Evolutionary conservation across 2,797 vertebrate genomes (phyloP), one percentile per base, ranked within the genome.

Genomic region (Sebastes steindachneri): DNA sequence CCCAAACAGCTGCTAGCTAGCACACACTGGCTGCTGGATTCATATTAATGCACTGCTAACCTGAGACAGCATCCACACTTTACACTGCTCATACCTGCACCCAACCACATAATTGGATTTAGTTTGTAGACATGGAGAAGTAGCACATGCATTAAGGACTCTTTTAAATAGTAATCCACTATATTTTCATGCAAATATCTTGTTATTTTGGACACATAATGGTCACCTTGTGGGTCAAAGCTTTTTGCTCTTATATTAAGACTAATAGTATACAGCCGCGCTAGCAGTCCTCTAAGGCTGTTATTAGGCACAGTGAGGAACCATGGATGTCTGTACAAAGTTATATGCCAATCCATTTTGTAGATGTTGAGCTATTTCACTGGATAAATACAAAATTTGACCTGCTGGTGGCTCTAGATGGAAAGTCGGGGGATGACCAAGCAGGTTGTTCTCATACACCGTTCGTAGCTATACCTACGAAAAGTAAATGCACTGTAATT

Each of bases 11-110:
- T 83, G 92, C 88, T 86, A 28, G 84, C 77, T 26, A 86, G 70
- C 72, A 77, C 70, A 89, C 88, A 73, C 77, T 79, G 73, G 89
- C 53, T 21, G 37, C 54, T 71, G 93, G 72, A 92, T 90, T 74
- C 84, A 93, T 93, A 89, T 87, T 92, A 93, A 94, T 87, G 84
- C 87, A 85, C 82, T 89, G 91, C 88, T 83, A 92, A 88, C 76
- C 89, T 68, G 45, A 82, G 80, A 81, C 55, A 75, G 66, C 53
- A 87, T 53, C 64, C 64, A 77, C 60, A 85, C 35, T 31, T 65
- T 79, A 17, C 53, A 64, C 54, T 72, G 80, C 83, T 65, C 55
- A 66, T 15, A 71, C 51, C 75, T 48, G 31, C 65, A 80, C 19
- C 57, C 31, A 55, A 29, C 33, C 59, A 60, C 25, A 70, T 60